These are phyloP conservation scores for Urocolius indicus DNA, from an alignment of 2,113 vertebrate genomes.

Conservation along the genomic window DNA sequence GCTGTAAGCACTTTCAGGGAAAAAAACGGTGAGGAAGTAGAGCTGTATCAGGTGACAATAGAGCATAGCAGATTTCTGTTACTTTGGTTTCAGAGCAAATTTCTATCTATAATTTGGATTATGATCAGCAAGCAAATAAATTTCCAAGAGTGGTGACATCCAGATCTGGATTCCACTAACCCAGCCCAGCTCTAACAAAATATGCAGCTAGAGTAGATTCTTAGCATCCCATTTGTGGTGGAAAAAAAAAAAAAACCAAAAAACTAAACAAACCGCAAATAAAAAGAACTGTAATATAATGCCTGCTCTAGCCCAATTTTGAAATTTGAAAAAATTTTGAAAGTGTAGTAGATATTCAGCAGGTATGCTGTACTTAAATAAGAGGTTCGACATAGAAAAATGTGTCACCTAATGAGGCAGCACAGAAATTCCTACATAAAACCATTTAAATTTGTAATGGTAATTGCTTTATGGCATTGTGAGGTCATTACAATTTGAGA, in stretches of 20 bases:
- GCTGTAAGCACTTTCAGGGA: constrained; percentile 49
- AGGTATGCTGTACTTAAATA: constrained; percentile 35
- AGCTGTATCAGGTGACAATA: constrained; percentile 33
- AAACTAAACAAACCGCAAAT: no score
- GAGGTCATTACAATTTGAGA: constrained; percentile 74
- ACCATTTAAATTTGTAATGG: constrained; percentile 73
- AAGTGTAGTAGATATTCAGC: neutral
- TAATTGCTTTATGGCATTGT: constrained; percentile 76
- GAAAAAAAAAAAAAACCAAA: neutral
- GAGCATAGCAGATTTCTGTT: constrained; percentile 16
- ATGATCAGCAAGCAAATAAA: constrained; percentile 18
- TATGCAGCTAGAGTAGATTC: neutral
- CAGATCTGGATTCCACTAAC: neutral
- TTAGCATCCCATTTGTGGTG: neutral
- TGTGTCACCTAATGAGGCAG: constrained; percentile 75
- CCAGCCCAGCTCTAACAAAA: constrained; percentile 14
- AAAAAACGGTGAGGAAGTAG: constrained; percentile 6
- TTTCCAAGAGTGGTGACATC: constrained; percentile 24
- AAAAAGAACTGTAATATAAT: constrained; percentile 3
- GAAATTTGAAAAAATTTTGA: constrained; percentile 29
- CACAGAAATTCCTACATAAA: constrained; percentile 69
- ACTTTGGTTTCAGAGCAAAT: constrained; percentile 52
- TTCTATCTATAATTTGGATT: constrained; percentile 51
- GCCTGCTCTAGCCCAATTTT: neutral
- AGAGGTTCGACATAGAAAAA: constrained; percentile 32